Conservation (phyloP, 2,113 vertebrate species). For the Alosa alosa region DNA sequence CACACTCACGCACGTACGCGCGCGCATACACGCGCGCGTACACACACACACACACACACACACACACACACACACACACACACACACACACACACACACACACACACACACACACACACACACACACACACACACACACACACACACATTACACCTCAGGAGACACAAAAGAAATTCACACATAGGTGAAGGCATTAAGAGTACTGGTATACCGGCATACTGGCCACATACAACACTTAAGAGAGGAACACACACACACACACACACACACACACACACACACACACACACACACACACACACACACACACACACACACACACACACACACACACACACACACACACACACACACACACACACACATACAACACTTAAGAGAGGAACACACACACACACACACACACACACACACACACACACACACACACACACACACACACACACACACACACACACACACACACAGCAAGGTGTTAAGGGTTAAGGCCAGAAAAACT, state of each 20-base stretch:
- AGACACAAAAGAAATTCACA: neutral
- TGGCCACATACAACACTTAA: neutral
- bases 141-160: too few relatives aligned
- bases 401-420: too few relatives aligned
- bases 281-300: too few relatives aligned
- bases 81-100: too few relatives aligned
- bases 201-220: neutral
- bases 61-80: conserved; percentile 2
- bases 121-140: neutral
- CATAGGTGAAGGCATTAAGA: neutral
- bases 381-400: neutral
- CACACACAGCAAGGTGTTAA: neutral
- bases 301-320: neutral
- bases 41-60: conserved; percentile 23
- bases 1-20: conserved; percentile 59
- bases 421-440: neutral
- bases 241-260: neutral
- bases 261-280: neutral
- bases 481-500: neutral
- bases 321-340: neutral
- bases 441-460: neutral
- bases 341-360: too few relatives aligned
- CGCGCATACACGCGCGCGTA: too few relatives aligned
- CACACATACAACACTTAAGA: neutral
- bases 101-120: conserved; percentile 23